Percentiles rank a stretch among this genome's conserved stretches.
Evolutionary conservation across 2,888 invertebrate genomes (phyloP).

Genomic region (Hyposoter didymator): DNA sequence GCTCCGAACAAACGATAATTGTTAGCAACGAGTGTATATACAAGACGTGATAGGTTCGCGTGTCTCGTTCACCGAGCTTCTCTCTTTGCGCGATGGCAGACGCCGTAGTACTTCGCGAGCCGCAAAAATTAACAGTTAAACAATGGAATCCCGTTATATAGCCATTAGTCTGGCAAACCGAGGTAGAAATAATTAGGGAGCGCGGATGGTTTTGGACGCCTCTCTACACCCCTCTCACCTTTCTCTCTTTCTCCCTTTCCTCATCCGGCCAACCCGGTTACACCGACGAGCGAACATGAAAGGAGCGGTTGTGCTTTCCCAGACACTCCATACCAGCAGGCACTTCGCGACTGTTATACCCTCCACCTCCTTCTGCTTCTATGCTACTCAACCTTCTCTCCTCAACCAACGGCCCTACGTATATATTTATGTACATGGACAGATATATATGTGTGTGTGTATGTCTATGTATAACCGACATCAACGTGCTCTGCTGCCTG

Average conservation of each 20-base stretch:
- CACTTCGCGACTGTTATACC: conserved; percentile 75
- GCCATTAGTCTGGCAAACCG: conserved; percentile 76
- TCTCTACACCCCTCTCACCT: conserved; percentile 34
- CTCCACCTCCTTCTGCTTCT: conserved; percentile 50
- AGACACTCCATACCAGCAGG: conserved; percentile 76
- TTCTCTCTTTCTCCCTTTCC: conserved; percentile 65
- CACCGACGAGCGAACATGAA: conserved; percentile 78
- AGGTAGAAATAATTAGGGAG: conserved; percentile 78
- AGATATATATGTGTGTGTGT: not conserved
- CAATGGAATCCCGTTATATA: conserved; percentile 78
- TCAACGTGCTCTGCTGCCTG: conserved; percentile 66
- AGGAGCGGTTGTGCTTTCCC: conserved; percentile 79
- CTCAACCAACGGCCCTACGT: conserved; percentile 32
- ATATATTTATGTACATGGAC: conserved; percentile 4
- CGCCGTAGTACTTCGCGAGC: conserved; percentile 71
- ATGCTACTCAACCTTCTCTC: conserved; percentile 56
- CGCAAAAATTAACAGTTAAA: conserved; percentile 81
- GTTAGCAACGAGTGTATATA: conserved; percentile 69
- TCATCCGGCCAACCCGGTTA: conserved; percentile 71
- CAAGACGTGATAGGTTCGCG: conserved; percentile 65
- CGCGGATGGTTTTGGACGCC: conserved; percentile 61
- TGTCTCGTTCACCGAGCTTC: conserved; percentile 53
- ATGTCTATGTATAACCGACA: conserved; percentile 30
- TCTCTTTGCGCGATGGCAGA: conserved; percentile 44
- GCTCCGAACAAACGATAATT: conserved; percentile 69